Evolutionary conservation across 1,140 invertebrate species (phyloP), one percentile per base, ranked within the genome.

Genomic region (Drosophila trapezifrons): DNA sequence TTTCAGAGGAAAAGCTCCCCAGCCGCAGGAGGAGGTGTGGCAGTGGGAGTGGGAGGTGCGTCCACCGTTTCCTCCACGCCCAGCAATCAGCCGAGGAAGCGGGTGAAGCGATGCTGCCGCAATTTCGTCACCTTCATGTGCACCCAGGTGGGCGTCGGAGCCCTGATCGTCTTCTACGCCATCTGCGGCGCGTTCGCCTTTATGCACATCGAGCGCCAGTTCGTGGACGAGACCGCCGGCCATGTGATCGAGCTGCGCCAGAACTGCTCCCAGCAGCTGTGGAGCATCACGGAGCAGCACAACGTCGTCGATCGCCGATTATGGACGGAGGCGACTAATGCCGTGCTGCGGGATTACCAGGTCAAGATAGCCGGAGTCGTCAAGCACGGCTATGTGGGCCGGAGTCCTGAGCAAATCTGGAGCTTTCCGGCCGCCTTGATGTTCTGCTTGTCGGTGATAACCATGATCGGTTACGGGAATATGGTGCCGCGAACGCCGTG

Each of bases 381-480:
- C 0, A 90, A 90, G 40, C 94, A 94, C 9, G 97, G 97, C 0
- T 98, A 97, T 91, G 95, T 96, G 91, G 96, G 95, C 5, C 92
- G 95, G 35, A 94, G 95, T 25, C 93, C 94, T 3, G 92, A 94
- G 29, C 95, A 97, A 54, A 94, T 96, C 45, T 97, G 96, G 96
- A 95, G 96, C 0, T 97, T 97, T 75, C 96, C 97, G 0, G 96
- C 96, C 0, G 96, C 97, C 0, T 91, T 98, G 4, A 97, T 98
- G 96, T 98, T 96, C 85, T 97, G 95, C 27, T 91, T 97, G 1
- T 97, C 96, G 17, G 95, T 97, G 2, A 97, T 98, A 83, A 97
- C 97, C 4, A 98, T 98, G 97, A 97, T 98, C 75, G 98, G 98
- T 2, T 99, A 99, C 92, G 98, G 98, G 0, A 98, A 98, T 92